Evolutionary conservation across 2,888 invertebrate species (phyloP), one percentile per base, ranked within the genome.

Genomic region (Cancer borealis): DNA sequence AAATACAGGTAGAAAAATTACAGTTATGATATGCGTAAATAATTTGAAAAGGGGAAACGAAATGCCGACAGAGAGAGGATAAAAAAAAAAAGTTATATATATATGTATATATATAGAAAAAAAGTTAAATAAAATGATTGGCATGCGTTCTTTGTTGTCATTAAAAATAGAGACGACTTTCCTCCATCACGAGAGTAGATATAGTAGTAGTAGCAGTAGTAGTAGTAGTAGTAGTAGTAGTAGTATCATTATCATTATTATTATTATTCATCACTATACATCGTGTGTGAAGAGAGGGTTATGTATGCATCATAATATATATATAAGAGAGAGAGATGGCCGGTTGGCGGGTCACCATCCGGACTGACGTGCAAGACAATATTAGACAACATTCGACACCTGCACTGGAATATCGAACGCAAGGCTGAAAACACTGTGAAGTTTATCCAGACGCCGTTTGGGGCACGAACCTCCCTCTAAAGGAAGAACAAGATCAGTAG

Each of bases 1-100:
- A 90, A 39, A 84, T 66, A 49, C 91, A 90, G 90, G 93, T 93
- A 94, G 84, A 91, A 94, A 92, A 94, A 92, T 94, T 94, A 94
- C 94, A 94, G 66, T 94, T 92, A 94, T 94, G 94, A 94, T 94
- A 94, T 94, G 94, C 94, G 91, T 94, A 91, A 94, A 94, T 73
- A 88, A 94, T 66, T 91, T n/a, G 87, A 91, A 89, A 90, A 88
- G 84, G 39, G 73, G 45, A 92, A 92, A 94, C 90, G 87, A 87
- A 84, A 45, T 87, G 26, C 54, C 79, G 91, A 94, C 84, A 84
- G 84, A 79, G 73, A 79, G 30, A 84, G 39, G 84, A 39, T 39
- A 84, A 39, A 84, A 79, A 84, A 84, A 14, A 90, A 14, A 39
- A 90, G 21, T 47, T 89, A 89, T 89, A 39, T 39, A 47, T 87